Evolutionary conservation across 2,888 invertebrate genomes (phyloP), one percentile per base, ranked within the genome.

Genomic region (Watsonalla binaria): DNA sequence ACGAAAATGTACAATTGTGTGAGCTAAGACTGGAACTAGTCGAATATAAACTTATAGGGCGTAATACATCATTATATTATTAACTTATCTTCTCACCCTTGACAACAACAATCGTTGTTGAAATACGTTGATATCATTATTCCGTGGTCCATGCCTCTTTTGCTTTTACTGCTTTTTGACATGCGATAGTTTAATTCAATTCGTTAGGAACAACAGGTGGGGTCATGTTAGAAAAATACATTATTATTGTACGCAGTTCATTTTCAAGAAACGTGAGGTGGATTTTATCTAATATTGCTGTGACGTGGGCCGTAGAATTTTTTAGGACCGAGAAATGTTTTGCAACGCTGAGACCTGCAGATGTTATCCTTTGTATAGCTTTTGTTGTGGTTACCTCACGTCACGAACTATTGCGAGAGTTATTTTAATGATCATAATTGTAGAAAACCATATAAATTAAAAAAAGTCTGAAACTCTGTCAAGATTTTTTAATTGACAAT

Each of bases 11-110:
- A 74, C 56, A 76, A 72, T 72, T 74, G 72, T 76, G 65, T 65
- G 61, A 66, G 61, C 65, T 71, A 74, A 78, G 67, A 74, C 68
- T 71, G 70, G 75, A 73, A 81, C 83, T 80, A 82, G 78, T 69
- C 75, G 76, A 84, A 78, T 80, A 78, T 80, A 82, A 75, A 72
- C 78, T 72, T 69, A 75, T 76, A 78, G 78, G 77, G 78, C 78
- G 76, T 86, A 85, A 86, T 89, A 86, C 81, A 77, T 89, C 87
- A 90, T 90, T 90, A 90, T 83, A 89, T 85, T 87, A 90, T 90
- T 90, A 90, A 87, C 81, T 81, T 84, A 87, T 81, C 89, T 88
- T 86, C 89, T 90, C 90, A 90, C 88, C 90, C 90, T 87, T 90
- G 90, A 90, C 90, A 85, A 76, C 67, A 88, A 90, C 90, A 90